phyloP scores from a whole-genome alignment of 2,797 vertebrate genomes.

The Chaetophractus vellerosus region DNA sequence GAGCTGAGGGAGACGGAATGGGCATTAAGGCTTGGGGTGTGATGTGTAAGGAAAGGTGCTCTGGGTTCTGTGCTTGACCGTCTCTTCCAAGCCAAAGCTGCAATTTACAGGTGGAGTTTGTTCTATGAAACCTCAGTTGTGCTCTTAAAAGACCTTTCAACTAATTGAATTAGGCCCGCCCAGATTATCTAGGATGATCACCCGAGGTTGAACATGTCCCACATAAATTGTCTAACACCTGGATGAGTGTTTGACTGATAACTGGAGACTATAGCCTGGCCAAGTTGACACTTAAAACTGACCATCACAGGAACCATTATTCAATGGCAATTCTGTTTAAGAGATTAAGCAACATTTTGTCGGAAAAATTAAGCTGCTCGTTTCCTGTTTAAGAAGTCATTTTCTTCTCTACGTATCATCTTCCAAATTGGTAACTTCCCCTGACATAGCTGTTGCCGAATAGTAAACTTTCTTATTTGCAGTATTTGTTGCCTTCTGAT shows the following conservation, averaged over 20 bases:
- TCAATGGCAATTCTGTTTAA: background rate
- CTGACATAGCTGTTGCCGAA: background rate
- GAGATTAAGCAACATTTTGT: background rate
- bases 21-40: too few species aligned
- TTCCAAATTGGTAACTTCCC: background rate
- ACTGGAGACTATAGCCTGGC: background rate
- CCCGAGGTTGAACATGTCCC: background rate
- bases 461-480: background rate
- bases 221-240: background rate
- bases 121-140: background rate
- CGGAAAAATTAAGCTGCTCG: background rate
- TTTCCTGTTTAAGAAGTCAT: background rate
- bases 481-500: background rate
- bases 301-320: background rate
- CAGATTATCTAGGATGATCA: background rate
- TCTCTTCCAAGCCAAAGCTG: background rate
- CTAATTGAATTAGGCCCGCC: background rate
- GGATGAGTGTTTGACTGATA: background rate
- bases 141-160: background rate
- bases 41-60: background rate
- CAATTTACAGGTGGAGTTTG: background rate
- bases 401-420: background rate
- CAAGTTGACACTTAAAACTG: background rate
- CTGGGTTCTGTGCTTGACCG: background rate
- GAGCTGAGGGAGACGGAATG: background rate